Conservation (phyloP, 2,888 invertebrate genomes). For the Sinelater perroti region DNA sequence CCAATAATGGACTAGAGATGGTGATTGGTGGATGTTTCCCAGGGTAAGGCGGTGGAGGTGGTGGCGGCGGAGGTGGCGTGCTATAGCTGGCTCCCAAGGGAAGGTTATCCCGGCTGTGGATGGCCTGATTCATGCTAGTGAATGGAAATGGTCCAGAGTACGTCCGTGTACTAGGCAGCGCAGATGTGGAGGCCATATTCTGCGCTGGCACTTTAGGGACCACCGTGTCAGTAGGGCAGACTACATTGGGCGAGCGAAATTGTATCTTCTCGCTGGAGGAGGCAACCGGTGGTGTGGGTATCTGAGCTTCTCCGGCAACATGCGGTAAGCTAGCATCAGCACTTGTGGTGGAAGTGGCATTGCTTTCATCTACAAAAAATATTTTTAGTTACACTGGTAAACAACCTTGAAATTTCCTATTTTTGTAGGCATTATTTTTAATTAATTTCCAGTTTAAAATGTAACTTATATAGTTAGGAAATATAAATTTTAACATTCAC, state of each 20-base stretch:
- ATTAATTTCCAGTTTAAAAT: neutral
- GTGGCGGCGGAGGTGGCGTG: conserved; percentile 58
- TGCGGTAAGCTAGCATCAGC: conserved; percentile 44
- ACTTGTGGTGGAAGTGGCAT: conserved; percentile 23
- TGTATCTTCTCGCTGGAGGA: conserved; percentile 57
- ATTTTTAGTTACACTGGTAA: neutral
- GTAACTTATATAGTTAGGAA: too few relatives aligned
- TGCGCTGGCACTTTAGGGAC: conserved; percentile 58
- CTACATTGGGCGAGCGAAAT: conserved; percentile 81
- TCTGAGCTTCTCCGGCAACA: conserved; percentile 46
- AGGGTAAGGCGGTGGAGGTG: conserved; percentile 63
- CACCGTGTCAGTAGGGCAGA: conserved; percentile 78
- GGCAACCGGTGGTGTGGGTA: conserved; percentile 38
- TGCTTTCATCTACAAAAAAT: conserved; percentile 41
- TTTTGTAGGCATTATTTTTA: neutral
- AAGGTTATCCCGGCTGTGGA: conserved; percentile 72
- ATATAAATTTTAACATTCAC: too few relatives aligned
- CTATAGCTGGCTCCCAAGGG: conserved; percentile 40
- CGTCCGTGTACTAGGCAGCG: conserved; percentile 59
- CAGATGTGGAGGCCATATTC: conserved; percentile 44
- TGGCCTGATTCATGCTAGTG: conserved; percentile 90
- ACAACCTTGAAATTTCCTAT: neutral
- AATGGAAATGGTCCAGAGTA: conserved; percentile 80
- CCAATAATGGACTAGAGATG: conserved; percentile 87
- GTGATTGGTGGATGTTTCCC: conserved; percentile 67